phyloP scores from a whole-genome alignment of 2,797 vertebrate species.

The Siniperca obscura region DNA sequence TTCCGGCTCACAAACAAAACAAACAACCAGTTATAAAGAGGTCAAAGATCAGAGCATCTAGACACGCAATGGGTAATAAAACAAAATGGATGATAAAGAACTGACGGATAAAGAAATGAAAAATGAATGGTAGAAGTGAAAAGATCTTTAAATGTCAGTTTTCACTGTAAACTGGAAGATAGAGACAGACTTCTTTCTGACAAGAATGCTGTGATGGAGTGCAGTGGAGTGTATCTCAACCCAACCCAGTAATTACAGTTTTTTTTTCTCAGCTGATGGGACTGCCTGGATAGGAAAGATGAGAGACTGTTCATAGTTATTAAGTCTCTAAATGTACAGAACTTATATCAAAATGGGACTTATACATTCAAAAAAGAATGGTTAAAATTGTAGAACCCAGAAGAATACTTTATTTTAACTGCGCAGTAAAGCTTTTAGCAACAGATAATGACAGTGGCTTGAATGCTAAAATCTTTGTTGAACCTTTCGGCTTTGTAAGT shows the following conservation, averaged over 20 bases:
- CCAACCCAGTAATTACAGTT: constrained; percentile 60
- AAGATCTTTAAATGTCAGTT: constrained; percentile 49
- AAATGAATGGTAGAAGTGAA: constrained; percentile 23
- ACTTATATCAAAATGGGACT: constrained; percentile 28
- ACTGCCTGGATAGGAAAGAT: constrained; percentile 50
- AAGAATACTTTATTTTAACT: constrained; percentile 20
- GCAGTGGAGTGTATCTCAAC: constrained; percentile 57
- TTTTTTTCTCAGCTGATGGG: constrained; percentile 35
- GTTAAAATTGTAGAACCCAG: constrained; percentile 8
- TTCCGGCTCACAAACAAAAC: not conserved
- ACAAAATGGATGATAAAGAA: constrained; percentile 32
- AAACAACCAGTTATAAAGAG: not conserved
- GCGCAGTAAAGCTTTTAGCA: constrained; percentile 24
- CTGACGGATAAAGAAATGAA: constrained; percentile 18
- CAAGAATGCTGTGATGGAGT: constrained; percentile 37
- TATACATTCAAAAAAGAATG: constrained; percentile 17
- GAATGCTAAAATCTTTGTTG: constrained; percentile 23
- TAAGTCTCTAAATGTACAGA: constrained; percentile 24
- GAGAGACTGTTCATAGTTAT: constrained; percentile 48
- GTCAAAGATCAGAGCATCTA: constrained; percentile 14
- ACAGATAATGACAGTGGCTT: constrained; percentile 22
- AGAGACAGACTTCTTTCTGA: constrained; percentile 18
- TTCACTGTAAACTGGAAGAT: constrained; percentile 39
- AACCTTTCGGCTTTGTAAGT: not conserved
- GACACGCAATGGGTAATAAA: constrained; percentile 15